These are phyloP conservation scores for Mugil cephalus DNA, from an alignment of 2,113 vertebrate species.

Conservation along the genomic window DNA sequence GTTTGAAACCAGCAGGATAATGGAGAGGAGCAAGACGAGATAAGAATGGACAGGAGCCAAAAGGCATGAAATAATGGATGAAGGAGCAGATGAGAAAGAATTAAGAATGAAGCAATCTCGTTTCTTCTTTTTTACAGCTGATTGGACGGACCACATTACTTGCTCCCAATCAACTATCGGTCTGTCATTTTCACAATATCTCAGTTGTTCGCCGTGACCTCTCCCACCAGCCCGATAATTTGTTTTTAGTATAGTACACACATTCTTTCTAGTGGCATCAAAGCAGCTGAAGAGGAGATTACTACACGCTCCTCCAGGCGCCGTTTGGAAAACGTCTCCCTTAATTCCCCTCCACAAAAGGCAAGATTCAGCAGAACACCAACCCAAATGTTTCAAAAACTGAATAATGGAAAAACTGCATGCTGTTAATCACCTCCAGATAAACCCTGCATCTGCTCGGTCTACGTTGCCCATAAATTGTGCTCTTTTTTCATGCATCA, in stretches of 20 bases:
- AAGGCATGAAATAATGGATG: constrained; percentile 23
- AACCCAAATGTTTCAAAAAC: constrained; percentile 46
- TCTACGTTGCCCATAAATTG: constrained; percentile 16
- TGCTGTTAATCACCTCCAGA: constrained; percentile 34
- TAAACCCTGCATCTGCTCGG: constrained; percentile 28
- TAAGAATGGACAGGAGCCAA: constrained; percentile 20
- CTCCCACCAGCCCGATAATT: constrained; percentile 4
- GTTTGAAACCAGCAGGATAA: constrained; percentile 24
- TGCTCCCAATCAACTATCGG: neutral
- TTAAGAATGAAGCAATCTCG: constrained; percentile 9
- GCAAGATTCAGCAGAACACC: constrained; percentile 46
- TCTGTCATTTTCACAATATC: constrained; percentile 15
- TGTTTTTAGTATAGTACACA: constrained; percentile 1
- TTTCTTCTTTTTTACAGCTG: neutral
- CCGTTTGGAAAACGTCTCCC: constrained; percentile 25
- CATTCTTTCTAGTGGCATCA: constrained; percentile 2
- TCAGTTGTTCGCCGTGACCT: neutral
- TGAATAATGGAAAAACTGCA: constrained; percentile 46
- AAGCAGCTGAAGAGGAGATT: constrained; percentile 29
- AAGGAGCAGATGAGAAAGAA: constrained; percentile 1
- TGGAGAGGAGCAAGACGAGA: neutral
- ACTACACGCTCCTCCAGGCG: constrained; percentile 22
- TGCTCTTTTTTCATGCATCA: constrained; percentile 9
- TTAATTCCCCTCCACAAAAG: constrained; percentile 33
- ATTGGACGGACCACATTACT: constrained; percentile 3